Conservation (phyloP, 1,140 invertebrate genomes). For the Bombyx mori region ASM3026992v2 NC_085127.1:12623001-12623500, state of each 20-base stretch:
- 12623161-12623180: constrained; percentile 71
- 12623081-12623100: constrained; percentile 57
- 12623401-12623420: constrained; percentile 57
- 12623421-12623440: constrained; percentile 53
- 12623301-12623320: constrained; percentile 74
- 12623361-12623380: constrained; percentile 73
- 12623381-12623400: constrained; percentile 74
- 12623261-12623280: constrained; percentile 76
- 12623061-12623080: constrained; percentile 71
- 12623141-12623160: constrained; percentile 62
- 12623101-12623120: constrained; percentile 48
- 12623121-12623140: constrained; percentile 43
- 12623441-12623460: not conserved
- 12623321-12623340: constrained; percentile 74
- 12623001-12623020: constrained; percentile 79
- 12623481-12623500: no score
- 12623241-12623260: constrained; percentile 84
- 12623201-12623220: constrained; percentile 79
- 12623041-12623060: constrained; percentile 78
- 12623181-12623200: constrained; percentile 76
- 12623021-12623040: constrained; percentile 72
- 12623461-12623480: not conserved
- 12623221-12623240: constrained; percentile 81
- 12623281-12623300: constrained; percentile 74
- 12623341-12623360: constrained; percentile 76